Evolutionary conservation across 2,888 invertebrate species (phyloP), one percentile per base, ranked within the genome.

Genomic region (Cephalotes varians): DNA sequence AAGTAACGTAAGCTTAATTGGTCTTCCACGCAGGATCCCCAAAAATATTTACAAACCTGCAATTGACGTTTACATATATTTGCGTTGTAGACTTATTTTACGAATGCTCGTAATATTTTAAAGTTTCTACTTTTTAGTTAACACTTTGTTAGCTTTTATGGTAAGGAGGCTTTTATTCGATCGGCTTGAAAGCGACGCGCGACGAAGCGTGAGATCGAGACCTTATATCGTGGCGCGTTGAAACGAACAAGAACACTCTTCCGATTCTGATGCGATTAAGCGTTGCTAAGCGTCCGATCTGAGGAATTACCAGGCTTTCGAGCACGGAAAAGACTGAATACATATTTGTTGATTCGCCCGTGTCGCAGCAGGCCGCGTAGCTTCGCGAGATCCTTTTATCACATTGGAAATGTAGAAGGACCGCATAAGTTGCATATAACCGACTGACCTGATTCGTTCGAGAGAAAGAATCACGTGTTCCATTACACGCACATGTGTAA

Each of bases 301-400:
- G 83, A 84, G 83, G 21, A 6, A 40, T 84, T 86, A 58, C 71
- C 73, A 69, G 40, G 81, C 58, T 86, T 79, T 86, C 88, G 90
- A 86, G 86, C 85, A 82, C 81, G 88, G 44, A 44, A 88, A 91
- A 91, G 91, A 91, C 91, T 91, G 91, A 91, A 90, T 56, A 76
- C 65, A 77, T 77, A 69, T 71, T 87, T 79, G 87, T 89, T 86
- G 86, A 89, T 88, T 85, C 77, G 86, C 85, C 79, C 85, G 88
- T 84, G 84, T 87, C 84, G 81, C 87, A 84, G 73, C 9, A 69
- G 88, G 82, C 73, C 69, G 84, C 56, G 73, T 9, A 72, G 60
- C 47, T 80, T 54, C 73, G 54, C 81, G 40, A 44, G 25, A 56
- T 60, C 69, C 76, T 51, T 76, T 65, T 67, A 67, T 67, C 69